A percentile compares a stretch with the other conserved stretches of the same genome.
These are phyloP conservation scores for Stictonetta naevosa DNA, from an alignment of 2,113 vertebrate species.

Conservation along the genomic window DNA sequence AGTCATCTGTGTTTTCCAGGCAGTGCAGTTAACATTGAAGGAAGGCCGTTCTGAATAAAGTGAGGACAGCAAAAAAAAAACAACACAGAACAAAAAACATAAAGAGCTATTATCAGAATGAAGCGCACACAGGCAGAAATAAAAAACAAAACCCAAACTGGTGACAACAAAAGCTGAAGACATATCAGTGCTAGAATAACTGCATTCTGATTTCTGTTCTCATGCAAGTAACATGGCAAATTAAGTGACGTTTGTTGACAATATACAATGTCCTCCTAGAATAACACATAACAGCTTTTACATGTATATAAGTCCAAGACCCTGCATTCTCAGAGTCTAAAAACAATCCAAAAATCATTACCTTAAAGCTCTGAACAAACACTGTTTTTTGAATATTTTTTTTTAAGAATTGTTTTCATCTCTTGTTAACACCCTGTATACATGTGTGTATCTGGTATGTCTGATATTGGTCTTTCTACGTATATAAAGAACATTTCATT, in stretches of 20 bases:
- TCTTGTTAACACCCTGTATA: neutral
- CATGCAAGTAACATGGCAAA: neutral
- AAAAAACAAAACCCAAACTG: neutral
- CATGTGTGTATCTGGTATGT: neutral
- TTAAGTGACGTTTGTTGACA: neutral
- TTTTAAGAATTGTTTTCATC: neutral
- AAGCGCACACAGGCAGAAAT: neutral
- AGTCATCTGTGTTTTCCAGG: neutral
- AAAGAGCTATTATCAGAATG: neutral
- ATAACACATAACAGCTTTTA: neutral
- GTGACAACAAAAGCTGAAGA: neutral
- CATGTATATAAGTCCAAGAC: neutral
- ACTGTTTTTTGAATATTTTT: neutral
- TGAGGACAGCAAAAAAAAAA: neutral
- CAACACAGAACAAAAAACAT: neutral
- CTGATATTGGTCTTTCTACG: neutral
- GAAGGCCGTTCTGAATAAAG: neutral
- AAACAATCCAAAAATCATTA: neutral
- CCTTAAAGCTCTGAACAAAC: neutral
- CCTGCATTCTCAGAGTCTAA: neutral
- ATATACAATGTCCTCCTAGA: neutral
- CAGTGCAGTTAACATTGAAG: neutral
- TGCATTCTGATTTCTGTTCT: neutral
- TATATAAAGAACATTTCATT: neutral
- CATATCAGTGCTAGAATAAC: neutral